These are phyloP conservation scores for Cisticola juncidis DNA, from an alignment of 2,113 vertebrate genomes.

Conservation along the genomic window DNA sequence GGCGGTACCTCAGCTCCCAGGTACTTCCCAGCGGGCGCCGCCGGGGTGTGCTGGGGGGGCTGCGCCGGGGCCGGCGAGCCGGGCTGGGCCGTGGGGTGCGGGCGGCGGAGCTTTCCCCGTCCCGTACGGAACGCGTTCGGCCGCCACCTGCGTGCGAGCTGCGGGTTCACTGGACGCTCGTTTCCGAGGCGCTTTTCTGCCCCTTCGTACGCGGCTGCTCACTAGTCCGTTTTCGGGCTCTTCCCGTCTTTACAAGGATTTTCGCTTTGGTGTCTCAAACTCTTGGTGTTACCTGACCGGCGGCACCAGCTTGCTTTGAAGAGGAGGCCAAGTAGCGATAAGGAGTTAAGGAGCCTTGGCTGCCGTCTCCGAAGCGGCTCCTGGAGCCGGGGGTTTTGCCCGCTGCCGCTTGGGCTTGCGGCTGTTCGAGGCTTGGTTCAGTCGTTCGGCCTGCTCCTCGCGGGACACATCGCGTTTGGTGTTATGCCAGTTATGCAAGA, in stretches of 20 bases:
- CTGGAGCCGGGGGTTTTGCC: rapidly evolving
- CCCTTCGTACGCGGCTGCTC: not conserved
- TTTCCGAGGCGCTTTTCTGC: not conserved
- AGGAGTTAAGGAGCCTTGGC: not conserved
- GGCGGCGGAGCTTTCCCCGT: not conserved
- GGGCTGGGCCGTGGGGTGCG: not conserved
- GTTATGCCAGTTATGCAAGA: rapidly evolving
- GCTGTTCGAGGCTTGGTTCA: not conserved
- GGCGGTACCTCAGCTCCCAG: constrained; percentile 91
- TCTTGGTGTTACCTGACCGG: not conserved
- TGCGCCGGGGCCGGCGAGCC: not conserved
- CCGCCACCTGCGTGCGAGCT: not conserved
- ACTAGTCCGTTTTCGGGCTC: not conserved
- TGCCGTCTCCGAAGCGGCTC: not conserved
- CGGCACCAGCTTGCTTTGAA: not conserved
- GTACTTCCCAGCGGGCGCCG: constrained; percentile 62
- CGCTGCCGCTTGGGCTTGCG: rapidly evolving
- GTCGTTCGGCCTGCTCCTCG: not conserved
- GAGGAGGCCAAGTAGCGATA: rapidly evolving
- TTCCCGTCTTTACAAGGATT: not conserved
- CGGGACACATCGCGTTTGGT: not conserved
- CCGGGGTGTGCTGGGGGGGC: not conserved
- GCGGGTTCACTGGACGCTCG: rapidly evolving
- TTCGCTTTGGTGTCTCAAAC: not conserved
- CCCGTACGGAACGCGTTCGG: not conserved